These are phyloP conservation scores for Dendroctonus valens DNA, from an alignment of 1,140 invertebrate species.

Conservation along the genomic window DNA sequence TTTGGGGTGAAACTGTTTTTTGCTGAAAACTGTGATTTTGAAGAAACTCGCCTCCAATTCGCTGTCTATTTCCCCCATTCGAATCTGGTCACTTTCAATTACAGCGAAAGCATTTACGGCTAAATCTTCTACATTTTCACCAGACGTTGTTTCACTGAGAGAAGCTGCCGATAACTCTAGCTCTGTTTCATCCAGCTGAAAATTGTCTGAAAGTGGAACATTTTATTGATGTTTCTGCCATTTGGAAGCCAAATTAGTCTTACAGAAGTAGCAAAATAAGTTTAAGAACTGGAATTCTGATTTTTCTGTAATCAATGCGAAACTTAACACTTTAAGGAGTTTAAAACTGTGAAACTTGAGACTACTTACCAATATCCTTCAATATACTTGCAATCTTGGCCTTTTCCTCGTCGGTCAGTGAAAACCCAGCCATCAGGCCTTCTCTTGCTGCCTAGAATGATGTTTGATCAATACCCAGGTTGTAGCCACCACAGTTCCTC, in stretches of 20 bases:
- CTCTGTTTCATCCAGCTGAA: slow-evolving; percentile 15
- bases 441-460: slow-evolving; percentile 36
- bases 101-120: slow-evolving; percentile 14
- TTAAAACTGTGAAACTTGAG: too few relatives aligned
- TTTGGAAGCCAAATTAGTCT: too few relatives aligned
- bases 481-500: background rate
- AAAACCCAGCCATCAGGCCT: slow-evolving; percentile 32
- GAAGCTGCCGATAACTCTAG: slow-evolving; percentile 2
- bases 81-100: slow-evolving; percentile 7
- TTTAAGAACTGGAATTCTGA: too few relatives aligned
- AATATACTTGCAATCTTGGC: slow-evolving; percentile 35
- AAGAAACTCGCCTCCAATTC: slow-evolving; percentile 16
- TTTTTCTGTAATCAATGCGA: too few relatives aligned
- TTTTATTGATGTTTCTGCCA: too few relatives aligned
- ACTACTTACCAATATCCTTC: slow-evolving; percentile 34
- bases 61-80: slow-evolving; percentile 20
- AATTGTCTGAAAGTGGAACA: slow-evolving; percentile 5
- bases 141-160: background rate
- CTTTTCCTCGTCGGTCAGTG: slow-evolving; percentile 44
- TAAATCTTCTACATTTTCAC: slow-evolving; percentile 1
- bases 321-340: too few relatives aligned
- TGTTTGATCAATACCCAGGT: slow-evolving; percentile 40
- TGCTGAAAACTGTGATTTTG: background rate
- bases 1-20: background rate
- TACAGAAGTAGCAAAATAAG: too few relatives aligned